Conservation (phyloP, 1,140 invertebrate species). For the Drosophila trapezifrons region DNA sequence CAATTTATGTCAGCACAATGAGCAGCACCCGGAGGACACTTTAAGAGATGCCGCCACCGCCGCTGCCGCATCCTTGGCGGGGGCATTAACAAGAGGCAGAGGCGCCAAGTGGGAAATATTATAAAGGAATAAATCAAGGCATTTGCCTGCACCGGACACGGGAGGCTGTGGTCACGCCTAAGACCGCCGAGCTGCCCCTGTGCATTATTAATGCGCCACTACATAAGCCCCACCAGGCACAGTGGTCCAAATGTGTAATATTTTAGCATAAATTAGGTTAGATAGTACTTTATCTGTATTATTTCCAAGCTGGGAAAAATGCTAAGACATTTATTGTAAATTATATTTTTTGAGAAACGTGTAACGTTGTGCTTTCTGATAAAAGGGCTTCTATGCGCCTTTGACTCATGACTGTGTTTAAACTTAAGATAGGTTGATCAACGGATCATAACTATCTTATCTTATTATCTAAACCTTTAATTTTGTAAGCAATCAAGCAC, state of each 20-base stretch:
- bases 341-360: too few species aligned
- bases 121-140: conserved; percentile 67
- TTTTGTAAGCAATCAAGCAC: too few species aligned
- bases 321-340: too few species aligned
- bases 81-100: conserved; percentile 10
- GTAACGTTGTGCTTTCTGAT: too few species aligned
- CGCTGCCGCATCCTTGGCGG: conserved; percentile 8
- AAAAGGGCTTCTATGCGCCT: too few species aligned
- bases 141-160: conserved; percentile 48
- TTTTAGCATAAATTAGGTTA: background rate
- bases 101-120: conserved; percentile 32
- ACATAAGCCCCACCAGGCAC: conserved; percentile 8
- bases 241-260: background rate
- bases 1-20: conserved; percentile 57
- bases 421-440: too few species aligned
- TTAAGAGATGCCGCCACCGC: conserved; percentile 20
- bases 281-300: background rate
- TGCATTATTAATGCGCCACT: conserved; percentile 56
- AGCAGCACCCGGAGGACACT: conserved; percentile 33
- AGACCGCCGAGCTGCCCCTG: conserved; percentile 11
- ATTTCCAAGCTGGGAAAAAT: too few species aligned
- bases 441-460: too few species aligned
- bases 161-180: conserved; percentile 28
- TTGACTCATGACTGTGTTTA: too few species aligned
- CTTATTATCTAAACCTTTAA: background rate